Conservation (phyloP, 2,113 vertebrate species). For the Ciconia boyciana region DNA sequence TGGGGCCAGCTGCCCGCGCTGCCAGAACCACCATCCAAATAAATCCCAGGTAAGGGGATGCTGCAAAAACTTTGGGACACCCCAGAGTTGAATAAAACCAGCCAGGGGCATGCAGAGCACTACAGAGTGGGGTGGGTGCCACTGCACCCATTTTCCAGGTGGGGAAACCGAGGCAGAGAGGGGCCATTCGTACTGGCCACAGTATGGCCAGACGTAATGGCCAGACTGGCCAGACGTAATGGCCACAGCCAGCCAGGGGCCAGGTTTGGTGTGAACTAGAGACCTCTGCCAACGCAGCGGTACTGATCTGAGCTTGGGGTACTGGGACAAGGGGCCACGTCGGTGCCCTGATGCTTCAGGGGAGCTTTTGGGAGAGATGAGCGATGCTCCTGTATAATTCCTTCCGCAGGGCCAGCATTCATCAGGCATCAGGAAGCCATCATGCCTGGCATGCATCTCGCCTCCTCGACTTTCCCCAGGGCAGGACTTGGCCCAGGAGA, state of each 20-base stretch:
- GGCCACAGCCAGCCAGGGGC: neutral
- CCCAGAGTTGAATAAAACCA: neutral
- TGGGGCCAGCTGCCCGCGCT: rapidly evolving
- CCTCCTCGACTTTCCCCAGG: neutral
- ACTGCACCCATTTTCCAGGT: neutral
- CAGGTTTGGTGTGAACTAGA: neutral
- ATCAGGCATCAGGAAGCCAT: neutral
- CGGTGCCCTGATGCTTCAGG: neutral
- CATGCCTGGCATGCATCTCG: rapidly evolving
- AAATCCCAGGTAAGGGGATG: neutral
- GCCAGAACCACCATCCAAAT: neutral
- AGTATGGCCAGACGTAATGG: too few species aligned
- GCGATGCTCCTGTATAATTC: neutral
- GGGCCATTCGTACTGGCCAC: rapidly evolving
- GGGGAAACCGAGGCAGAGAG: neutral
- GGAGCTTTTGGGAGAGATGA: neutral
- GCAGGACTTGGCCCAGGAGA: neutral
- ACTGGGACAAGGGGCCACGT: neutral
- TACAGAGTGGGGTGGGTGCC: neutral
- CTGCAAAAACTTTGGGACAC: neutral
- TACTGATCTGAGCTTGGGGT: neutral
- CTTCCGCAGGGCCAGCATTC: neutral
- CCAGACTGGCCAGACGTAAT: too few species aligned
- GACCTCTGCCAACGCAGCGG: neutral
- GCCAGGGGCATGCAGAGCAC: neutral